These are phyloP conservation scores for Triplophysa yarkandensis DNA, from an alignment of 2,797 vertebrate genomes.

Conservation along the genomic window DNA sequence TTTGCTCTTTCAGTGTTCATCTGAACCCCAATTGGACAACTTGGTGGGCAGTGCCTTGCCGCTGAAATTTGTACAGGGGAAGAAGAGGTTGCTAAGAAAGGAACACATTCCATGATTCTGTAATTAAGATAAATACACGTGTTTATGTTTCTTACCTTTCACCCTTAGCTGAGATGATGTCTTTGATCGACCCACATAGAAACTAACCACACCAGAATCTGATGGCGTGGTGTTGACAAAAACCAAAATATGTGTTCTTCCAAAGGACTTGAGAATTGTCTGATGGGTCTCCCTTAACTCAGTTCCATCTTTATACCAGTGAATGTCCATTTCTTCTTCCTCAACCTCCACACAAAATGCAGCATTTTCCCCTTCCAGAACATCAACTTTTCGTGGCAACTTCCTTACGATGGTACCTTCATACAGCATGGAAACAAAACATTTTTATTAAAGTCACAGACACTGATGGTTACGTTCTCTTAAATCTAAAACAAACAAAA, in stretches of 20 bases:
- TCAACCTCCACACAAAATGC: slow-evolving; percentile 93
- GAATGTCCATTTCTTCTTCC: slow-evolving; percentile 85
- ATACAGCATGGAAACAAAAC: not conserved
- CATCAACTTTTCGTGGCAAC: slow-evolving; percentile 92
- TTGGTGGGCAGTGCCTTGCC: slow-evolving; percentile 85
- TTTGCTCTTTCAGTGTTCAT: slow-evolving; percentile 89
- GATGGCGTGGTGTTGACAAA: slow-evolving; percentile 91
- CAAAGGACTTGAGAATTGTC: slow-evolving; percentile 91
- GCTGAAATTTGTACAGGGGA: slow-evolving; percentile 69
- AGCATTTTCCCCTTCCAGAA: slow-evolving; percentile 94
- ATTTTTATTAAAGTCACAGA: not conserved
- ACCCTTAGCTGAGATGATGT: slow-evolving; percentile 92
- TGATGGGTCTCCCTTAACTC: slow-evolving; percentile 84
- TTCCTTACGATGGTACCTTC: slow-evolving; percentile 87
- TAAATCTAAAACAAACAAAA: no score
- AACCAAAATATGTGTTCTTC: slow-evolving; percentile 92
- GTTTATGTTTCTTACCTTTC: slow-evolving; percentile 80
- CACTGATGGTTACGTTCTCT: not conserved
- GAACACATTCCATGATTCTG: not conserved
- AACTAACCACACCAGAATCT: slow-evolving; percentile 89
- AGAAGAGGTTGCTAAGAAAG: not conserved
- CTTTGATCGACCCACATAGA: slow-evolving; percentile 85
- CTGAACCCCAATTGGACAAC: slow-evolving; percentile 82
- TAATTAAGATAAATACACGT: not conserved
- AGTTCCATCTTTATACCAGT: slow-evolving; percentile 88